Base-by-base conservation (phyloP, 2,888 invertebrate genomes). In the Ichneumon xanthorius region DNA sequence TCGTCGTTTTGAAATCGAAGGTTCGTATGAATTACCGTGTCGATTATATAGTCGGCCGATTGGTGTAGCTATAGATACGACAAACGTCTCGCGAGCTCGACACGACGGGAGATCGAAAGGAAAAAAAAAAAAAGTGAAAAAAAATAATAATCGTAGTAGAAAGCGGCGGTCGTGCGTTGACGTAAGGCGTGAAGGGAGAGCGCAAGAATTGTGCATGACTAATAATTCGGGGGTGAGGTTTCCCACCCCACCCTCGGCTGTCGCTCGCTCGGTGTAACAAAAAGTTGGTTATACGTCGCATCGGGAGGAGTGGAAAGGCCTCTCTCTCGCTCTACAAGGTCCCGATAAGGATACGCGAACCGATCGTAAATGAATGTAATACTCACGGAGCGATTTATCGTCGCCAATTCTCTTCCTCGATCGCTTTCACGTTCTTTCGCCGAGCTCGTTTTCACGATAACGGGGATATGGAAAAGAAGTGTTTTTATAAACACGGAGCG, bases 171-270 rank as follows among this genome's bases (percentile, higher is more conserved):
- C 50, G 78, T 67, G 71, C 67, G 61, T 83, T 80, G 76, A 77
- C 53, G 45, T 71, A 53, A 76, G 61, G 45, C 63, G 68, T 67
- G 75, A 67, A 77, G 40, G 55, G 53, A 63, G 76, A 75, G 82
- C 33, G 68, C 40, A 67, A 85, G 83, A 63, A 80, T 86, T 78
- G 87, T 88, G 90, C 89, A 90, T 93, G 92, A 93, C 92, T 92
- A 93, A 92, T 92, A 92, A 90, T 90, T 87, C 87, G 90, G 88
- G 92, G 92, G 92, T 91, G 92, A 92, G 92, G 90, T 89, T 85
- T 70, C 37, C 33, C 80, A 91, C 91, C 91, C 92, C 91, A 91
- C 92, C 91, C 92, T 90, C 89, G 40, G 33, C 22, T 65, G 53
- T 40, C 82, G 70, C 73, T 73, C 79, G 86, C 19, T 19, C 53